A percentile compares a stretch with the other conserved stretches of the same genome.
Conservation (phyloP, 2,888 invertebrate species). For the Rugalucina vietnamica region DNA sequence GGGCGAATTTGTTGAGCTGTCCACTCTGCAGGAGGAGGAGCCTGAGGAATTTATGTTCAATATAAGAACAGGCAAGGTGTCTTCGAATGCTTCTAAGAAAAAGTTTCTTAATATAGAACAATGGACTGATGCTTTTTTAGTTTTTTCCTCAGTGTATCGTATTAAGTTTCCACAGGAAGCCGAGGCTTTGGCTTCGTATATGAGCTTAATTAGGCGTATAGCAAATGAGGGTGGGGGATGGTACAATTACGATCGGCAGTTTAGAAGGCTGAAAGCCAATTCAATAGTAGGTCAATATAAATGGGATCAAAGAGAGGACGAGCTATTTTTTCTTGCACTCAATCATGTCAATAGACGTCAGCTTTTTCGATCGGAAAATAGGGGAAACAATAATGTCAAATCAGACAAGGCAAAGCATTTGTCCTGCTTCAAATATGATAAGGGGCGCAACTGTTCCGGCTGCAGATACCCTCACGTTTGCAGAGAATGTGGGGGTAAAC, state of each 20-base stretch:
- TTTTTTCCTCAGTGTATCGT: conserved; percentile 1
- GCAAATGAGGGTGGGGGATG: neutral
- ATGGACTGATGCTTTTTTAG: conserved; percentile 8
- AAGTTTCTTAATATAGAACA: conserved; percentile 9
- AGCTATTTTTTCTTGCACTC: neutral
- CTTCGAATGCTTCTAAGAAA: neutral
- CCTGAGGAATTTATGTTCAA: neutral
- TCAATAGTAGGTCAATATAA: neutral
- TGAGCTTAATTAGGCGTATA: neutral
- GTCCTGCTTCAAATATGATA: neutral
- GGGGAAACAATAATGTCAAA: neutral
- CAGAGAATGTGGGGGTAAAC: neutral
- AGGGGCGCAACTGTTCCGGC: neutral
- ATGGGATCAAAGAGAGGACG: conserved; percentile 2
- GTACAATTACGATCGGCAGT: neutral
- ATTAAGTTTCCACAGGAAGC: conserved; percentile 16
- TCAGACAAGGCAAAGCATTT: neutral
- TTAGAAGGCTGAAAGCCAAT: neutral
- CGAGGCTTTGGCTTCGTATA: conserved; percentile 6
- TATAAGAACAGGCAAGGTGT: neutral
- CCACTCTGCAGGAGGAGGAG: conserved; percentile 17
- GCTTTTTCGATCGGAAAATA: neutral
- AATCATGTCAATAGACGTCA: neutral
- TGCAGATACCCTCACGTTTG: neutral
- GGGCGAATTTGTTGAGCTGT: conserved; percentile 17